Evolutionary conservation across 2,797 vertebrate genomes (phyloP).

Genomic region (Malurus leucopterus): DNA sequence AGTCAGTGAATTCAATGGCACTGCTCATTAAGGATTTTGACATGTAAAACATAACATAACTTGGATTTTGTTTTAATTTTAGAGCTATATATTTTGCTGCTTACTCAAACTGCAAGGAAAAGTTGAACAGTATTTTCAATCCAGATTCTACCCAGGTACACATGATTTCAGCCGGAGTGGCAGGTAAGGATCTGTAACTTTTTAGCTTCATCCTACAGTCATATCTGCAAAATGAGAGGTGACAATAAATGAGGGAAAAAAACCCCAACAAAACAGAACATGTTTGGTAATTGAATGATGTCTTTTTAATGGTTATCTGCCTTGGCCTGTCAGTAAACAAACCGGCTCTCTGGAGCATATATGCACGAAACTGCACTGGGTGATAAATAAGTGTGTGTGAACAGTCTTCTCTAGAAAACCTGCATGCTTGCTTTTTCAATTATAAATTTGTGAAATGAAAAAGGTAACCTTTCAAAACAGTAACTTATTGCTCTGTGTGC

Average conservation of each 20-base stretch:
- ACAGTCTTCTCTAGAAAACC: not conserved
- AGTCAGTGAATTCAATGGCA: not conserved
- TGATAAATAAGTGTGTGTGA: not conserved
- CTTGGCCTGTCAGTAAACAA: not conserved
- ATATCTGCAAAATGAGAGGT: not conserved
- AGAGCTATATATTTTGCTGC: conserved; percentile 98
- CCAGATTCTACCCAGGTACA: conserved; percentile 95
- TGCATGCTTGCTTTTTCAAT: not conserved
- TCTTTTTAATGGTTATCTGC: not conserved
- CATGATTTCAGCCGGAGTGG: conserved; percentile 95
- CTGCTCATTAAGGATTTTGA: fast-evolving
- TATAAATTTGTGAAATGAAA: not conserved
- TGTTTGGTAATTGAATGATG: not conserved
- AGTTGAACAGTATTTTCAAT: conserved; percentile 87
- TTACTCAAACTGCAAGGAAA: conserved; percentile 95
- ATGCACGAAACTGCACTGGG: not conserved
- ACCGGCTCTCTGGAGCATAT: not conserved
- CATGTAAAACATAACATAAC: not conserved
- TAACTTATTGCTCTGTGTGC: not conserved
- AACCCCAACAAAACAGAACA: not conserved
- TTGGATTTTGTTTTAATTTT: conserved; percentile 43
- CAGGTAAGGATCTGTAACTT: conserved; percentile 85
- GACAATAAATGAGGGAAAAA: not conserved
- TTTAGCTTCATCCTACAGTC: conserved; percentile 10
- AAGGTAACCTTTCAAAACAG: not conserved